Evolutionary conservation across 2,797 vertebrate genomes (phyloP).

Genomic region (Tauraco hartlaubi): DNA sequence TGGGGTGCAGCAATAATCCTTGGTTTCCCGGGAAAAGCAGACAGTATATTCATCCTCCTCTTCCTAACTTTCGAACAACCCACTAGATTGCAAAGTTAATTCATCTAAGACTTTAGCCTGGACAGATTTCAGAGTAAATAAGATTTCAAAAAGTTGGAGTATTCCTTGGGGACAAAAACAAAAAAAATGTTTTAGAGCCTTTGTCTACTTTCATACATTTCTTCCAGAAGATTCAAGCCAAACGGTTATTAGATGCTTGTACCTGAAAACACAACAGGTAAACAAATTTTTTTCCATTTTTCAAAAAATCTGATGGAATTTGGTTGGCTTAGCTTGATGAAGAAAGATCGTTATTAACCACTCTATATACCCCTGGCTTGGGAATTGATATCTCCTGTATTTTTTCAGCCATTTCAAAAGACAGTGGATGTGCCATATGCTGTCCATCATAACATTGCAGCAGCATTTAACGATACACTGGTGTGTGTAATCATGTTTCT

Average conservation of each 20-base stretch:
- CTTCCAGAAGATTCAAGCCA: neutral
- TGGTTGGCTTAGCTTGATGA: neutral
- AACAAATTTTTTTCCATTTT: neutral
- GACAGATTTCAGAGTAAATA: neutral
- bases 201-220: neutral
- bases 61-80: neutral
- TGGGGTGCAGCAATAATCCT: neutral
- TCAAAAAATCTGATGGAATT: neutral
- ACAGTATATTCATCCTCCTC: neutral
- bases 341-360: neutral
- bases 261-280: neutral
- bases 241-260: neutral
- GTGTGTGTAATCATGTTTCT: neutral
- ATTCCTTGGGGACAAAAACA: neutral
- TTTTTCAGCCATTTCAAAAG: neutral
- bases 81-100: neutral
- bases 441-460: neutral
- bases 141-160: neutral
- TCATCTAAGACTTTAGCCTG: neutral
- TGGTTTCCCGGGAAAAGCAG: neutral
- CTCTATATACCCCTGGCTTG: neutral
- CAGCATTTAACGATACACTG: neutral
- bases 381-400: fast-evolving
- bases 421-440: fast-evolving
- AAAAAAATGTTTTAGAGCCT: neutral